Evolutionary conservation across 2,113 vertebrate genomes (phyloP), one percentile per base, ranked within the genome.

Genomic region (Corythornis cristatus): DNA sequence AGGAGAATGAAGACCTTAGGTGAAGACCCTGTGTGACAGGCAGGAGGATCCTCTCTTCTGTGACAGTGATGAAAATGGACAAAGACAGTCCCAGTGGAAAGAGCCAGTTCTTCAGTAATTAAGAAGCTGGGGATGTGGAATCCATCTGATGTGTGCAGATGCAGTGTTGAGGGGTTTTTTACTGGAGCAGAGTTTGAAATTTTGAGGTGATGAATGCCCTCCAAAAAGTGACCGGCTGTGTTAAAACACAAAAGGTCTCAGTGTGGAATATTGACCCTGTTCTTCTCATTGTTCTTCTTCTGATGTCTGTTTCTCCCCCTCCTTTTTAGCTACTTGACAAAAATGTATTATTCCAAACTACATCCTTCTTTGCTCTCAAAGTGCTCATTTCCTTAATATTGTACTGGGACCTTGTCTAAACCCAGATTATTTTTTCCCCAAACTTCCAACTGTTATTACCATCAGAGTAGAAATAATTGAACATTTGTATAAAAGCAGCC

Each of bases 351-450:
- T 83, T 66, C 67, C 77, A 93, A 93, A 77, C 45, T 22, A 74
- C 43, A 85, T 77, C 43, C 57, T 68, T 79, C 74, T 93, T 86
- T 88, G 67, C 78, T 92, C 56, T 83, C 88, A 50, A 75, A 95
- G 66, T 84, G 50, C 64, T 94, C 89, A 77, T 89, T 96, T 96
- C 94, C 93, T 91, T 93, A 87, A 91, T 89, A 89, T 51, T 85
- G 43, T 33, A 83, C 10, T 92, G 95, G 82, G 94, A 93, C 71
- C 56, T 91, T 91, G 75, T 88, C 56, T 94, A 94, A 95, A 88
- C 72, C 35, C 82, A 4, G 21, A 31, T 81, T 51, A 17, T 60
- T 73, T 26, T 85, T 93, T 66, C 22, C 3, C 51, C 67, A 61
- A 80, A 57, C 46, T 85, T 90, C 74, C 89, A 89, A 89, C 88